These are phyloP conservation scores for Ictidomys tridecemlineatus DNA, from an alignment of 2,113 vertebrate species.

Conservation along the genomic window DNA sequence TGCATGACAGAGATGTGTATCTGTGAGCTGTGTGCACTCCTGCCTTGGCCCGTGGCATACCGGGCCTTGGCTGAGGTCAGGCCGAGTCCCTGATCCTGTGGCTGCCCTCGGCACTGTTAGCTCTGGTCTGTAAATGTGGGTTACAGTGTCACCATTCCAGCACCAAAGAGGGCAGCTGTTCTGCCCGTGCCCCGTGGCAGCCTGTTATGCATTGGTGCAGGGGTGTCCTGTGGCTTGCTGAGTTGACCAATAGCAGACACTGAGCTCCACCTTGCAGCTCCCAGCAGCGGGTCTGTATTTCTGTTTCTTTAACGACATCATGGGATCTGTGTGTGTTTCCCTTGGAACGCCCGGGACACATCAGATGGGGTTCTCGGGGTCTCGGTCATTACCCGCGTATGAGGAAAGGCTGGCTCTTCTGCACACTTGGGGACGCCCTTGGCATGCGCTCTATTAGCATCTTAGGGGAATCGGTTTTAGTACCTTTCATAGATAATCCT, in stretches of 20 bases:
- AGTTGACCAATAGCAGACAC: neutral
- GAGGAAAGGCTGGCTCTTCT: neutral
- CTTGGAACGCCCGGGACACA: neutral
- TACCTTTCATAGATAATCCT: neutral
- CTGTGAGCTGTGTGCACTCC: no score
- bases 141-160: neutral
- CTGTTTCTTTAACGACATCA: neutral
- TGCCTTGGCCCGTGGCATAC: no score
- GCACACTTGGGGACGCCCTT: neutral
- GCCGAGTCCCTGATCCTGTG: neutral
- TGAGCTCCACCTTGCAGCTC: neutral
- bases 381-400: neutral
- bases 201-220: neutral
- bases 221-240: neutral
- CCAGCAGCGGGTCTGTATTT: neutral
- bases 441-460: neutral
- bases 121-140: neutral
- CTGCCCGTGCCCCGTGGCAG: neutral
- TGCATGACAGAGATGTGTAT: no score
- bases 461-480: neutral
- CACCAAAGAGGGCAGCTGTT: neutral
- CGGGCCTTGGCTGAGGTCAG: no score
- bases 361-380: neutral
- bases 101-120: neutral
- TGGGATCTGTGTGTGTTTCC: neutral